A percentile compares a stretch with the other conserved stretches of the same genome.
phyloP scores from a whole-genome alignment of 2,113 vertebrate species.

The Hymenochirus boettgeri region DNA sequence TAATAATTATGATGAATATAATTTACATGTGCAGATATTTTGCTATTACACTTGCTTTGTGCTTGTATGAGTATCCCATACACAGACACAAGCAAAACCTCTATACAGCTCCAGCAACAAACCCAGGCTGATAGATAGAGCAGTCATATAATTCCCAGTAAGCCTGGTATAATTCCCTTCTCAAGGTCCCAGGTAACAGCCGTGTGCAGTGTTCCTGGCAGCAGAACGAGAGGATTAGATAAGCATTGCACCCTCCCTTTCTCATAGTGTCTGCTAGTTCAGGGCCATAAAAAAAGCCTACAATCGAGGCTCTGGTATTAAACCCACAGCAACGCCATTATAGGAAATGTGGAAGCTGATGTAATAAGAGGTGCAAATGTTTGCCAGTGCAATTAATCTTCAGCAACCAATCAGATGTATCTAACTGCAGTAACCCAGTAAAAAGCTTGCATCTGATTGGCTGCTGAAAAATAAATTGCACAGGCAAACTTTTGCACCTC shows the following conservation, averaged over 20 bases:
- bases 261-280: background rate
- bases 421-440: too few relatives aligned
- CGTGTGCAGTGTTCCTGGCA: background rate
- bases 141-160: background rate
- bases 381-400: too few relatives aligned
- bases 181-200: conserved; percentile 1
- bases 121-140: background rate
- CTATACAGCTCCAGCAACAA: background rate
- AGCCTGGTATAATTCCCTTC: background rate
- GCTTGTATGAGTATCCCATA: background rate
- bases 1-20: too few relatives aligned
- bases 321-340: background rate
- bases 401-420: too few relatives aligned
- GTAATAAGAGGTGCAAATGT: too few relatives aligned
- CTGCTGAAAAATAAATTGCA: too few relatives aligned
- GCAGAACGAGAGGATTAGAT: conserved; percentile 1
- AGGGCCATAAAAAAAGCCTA: conserved; percentile 1
- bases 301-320: background rate
- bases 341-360: too few relatives aligned
- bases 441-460: too few relatives aligned
- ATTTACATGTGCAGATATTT: too few relatives aligned
- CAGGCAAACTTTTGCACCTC: too few relatives aligned
- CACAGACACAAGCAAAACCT: background rate
- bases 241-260: too few relatives aligned
- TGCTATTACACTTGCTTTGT: too few relatives aligned